A percentile compares a stretch with the other conserved stretches of the same genome.
These are phyloP conservation scores for Heliconius nattereri DNA, from an alignment of 1,140 invertebrate species.

Conservation along the genomic window DNA sequence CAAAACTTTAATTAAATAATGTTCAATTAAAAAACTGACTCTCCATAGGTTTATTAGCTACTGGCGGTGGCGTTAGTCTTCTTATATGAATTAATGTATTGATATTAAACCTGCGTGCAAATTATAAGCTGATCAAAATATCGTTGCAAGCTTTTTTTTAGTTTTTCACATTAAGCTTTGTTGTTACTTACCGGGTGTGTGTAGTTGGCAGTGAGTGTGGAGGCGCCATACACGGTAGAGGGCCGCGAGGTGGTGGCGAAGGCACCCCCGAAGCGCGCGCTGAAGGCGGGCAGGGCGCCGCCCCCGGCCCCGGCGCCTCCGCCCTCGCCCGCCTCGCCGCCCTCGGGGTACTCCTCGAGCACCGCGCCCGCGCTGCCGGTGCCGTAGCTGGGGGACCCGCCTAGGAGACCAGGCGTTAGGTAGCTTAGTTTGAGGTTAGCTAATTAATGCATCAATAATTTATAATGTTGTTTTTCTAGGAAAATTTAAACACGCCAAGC, in stretches of 20 bases:
- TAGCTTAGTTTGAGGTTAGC: not conserved
- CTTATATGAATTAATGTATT: too few relatives aligned
- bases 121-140: too few relatives aligned
- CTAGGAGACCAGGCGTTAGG: constrained; percentile 31
- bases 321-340: constrained; percentile 40
- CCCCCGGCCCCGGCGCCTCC: constrained; percentile 43
- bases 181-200: constrained; percentile 51
- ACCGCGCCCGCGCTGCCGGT: constrained; percentile 40
- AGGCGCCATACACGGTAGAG: constrained; percentile 52
- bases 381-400: constrained; percentile 62
- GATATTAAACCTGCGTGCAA: too few relatives aligned
- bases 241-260: constrained; percentile 58
- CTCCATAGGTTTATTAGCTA: too few relatives aligned
- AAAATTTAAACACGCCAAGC: too few relatives aligned
- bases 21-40: too few relatives aligned
- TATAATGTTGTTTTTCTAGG: not conserved
- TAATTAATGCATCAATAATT: not conserved
- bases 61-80: too few relatives aligned
- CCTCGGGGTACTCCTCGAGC: constrained; percentile 53
- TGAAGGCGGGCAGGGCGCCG: constrained; percentile 69
- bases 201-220: constrained; percentile 53
- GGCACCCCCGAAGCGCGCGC: constrained; percentile 63
- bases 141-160: too few relatives aligned
- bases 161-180: too few relatives aligned
- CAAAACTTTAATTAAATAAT: too few relatives aligned